Conservation (phyloP, 2,113 vertebrate genomes). For the Syrmaticus mikado region DNA sequence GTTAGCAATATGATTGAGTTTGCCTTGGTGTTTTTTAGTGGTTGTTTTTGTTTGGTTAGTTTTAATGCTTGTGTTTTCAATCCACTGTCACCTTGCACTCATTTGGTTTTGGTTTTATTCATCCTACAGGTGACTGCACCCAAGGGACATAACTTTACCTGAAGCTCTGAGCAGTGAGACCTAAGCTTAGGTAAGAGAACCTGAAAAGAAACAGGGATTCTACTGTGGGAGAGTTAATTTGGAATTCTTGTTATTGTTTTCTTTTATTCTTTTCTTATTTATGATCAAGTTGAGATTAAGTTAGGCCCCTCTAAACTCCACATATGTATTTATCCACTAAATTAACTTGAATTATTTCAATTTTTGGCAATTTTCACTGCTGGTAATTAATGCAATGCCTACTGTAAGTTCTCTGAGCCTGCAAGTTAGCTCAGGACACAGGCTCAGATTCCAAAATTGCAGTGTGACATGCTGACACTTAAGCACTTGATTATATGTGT, state of each 20-base stretch:
- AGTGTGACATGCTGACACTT: constrained; percentile 14
- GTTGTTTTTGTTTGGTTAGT: not conserved
- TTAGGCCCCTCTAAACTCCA: not conserved
- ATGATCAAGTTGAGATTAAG: not conserved
- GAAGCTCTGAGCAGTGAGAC: constrained; percentile 43
- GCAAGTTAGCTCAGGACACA: not conserved
- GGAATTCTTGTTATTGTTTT: not conserved
- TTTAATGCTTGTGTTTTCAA: not conserved
- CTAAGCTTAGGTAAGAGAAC: constrained; percentile 47
- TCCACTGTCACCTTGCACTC: not conserved
- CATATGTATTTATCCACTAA: not conserved
- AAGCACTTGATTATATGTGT: constrained; percentile 42
- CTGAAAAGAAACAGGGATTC: not conserved
- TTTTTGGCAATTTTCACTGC: not conserved
- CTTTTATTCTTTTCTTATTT: not conserved
- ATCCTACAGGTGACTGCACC: constrained; percentile 55
- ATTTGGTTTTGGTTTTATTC: not conserved
- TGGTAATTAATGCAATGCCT: not conserved
- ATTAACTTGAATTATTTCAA: not conserved
- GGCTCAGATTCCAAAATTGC: not conserved
- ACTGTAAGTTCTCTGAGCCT: not conserved
- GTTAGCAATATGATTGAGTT: not conserved
- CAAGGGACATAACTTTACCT: not conserved
- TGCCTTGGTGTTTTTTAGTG: not conserved
- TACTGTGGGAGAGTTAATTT: not conserved